Evolutionary conservation across 2,797 vertebrate genomes (phyloP).

Genomic region (Argyrosomus regius): DNA sequence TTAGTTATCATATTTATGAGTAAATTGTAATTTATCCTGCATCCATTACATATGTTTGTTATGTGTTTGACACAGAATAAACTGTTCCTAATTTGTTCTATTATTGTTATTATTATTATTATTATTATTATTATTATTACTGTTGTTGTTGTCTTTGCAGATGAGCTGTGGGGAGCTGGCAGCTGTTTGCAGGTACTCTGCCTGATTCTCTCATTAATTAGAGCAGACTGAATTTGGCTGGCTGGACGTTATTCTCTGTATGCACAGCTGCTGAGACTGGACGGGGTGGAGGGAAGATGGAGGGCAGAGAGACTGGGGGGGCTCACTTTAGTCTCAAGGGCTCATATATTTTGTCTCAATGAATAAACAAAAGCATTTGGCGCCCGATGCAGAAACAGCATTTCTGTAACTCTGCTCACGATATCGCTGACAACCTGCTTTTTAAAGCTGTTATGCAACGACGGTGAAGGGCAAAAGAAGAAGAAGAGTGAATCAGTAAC

Average conservation of each 20-base stretch:
- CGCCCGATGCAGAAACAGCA: neutral
- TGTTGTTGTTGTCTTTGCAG: too few species aligned
- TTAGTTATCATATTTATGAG: too few species aligned
- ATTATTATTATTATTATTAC: too few species aligned
- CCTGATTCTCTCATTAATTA: constrained; percentile 57
- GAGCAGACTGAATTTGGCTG: constrained; percentile 52
- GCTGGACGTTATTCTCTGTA: constrained; percentile 41
- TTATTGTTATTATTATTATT: neutral
- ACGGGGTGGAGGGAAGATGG: constrained; percentile 12
- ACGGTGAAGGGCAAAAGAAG: neutral
- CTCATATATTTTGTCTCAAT: constrained; percentile 3
- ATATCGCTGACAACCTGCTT: neutral
- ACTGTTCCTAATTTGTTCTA: too few species aligned
- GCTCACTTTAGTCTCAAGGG: constrained; percentile 31
- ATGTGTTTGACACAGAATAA: too few species aligned
- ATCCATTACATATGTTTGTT: too few species aligned
- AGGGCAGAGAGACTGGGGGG: neutral
- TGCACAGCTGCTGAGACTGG: constrained; percentile 62
- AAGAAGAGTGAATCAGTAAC: neutral
- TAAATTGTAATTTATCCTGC: too few species aligned
- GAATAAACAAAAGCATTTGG: constrained; percentile 21
- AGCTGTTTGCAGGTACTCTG: constrained; percentile 43
- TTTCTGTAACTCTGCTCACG: neutral
- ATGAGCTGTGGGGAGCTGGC: neutral
- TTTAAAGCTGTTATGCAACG: neutral